phyloP scores from a whole-genome alignment of 2,113 vertebrate species.

The Phrynosoma blainvillii region DNA sequence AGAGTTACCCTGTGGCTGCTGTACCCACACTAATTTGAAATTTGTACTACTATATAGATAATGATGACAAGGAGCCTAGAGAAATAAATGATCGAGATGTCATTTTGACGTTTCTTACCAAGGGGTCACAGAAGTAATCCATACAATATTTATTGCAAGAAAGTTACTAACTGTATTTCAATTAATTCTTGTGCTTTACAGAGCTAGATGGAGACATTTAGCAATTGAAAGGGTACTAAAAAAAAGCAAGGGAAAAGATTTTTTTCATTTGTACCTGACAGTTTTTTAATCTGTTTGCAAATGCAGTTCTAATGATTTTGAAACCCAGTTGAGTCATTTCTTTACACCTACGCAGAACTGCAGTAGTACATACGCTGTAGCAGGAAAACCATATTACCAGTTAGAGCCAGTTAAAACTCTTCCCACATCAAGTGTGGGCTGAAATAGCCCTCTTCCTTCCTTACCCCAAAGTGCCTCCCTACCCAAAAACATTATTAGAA shows the following conservation, averaged over 20 bases:
- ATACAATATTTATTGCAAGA: neutral
- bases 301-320: constrained; percentile 82
- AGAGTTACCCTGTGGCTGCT: neutral
- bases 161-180: constrained; percentile 13
- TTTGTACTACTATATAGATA: neutral
- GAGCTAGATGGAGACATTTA: constrained; percentile 19
- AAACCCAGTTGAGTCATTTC: constrained; percentile 83
- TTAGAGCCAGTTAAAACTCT: constrained; percentile 79
- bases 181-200: constrained; percentile 27
- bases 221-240: constrained; percentile 10
- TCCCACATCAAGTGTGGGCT: constrained; percentile 74
- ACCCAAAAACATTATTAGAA: constrained; percentile 51
- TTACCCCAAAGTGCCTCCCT: constrained; percentile 60
- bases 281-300: constrained; percentile 81
- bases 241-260: constrained; percentile 42
- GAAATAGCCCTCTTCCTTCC: constrained; percentile 60
- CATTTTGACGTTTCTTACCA: constrained; percentile 10
- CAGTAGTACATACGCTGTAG: constrained; percentile 75
- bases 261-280: constrained; percentile 66
- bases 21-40: neutral
- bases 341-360: constrained; percentile 82
- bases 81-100: neutral
- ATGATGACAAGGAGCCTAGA: neutral
- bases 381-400: constrained; percentile 72
- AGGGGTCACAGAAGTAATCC: constrained; percentile 17